These are phyloP conservation scores for Saguinus midas DNA, from an alignment of 2,113 vertebrate species.

Conservation along the genomic window DNA sequence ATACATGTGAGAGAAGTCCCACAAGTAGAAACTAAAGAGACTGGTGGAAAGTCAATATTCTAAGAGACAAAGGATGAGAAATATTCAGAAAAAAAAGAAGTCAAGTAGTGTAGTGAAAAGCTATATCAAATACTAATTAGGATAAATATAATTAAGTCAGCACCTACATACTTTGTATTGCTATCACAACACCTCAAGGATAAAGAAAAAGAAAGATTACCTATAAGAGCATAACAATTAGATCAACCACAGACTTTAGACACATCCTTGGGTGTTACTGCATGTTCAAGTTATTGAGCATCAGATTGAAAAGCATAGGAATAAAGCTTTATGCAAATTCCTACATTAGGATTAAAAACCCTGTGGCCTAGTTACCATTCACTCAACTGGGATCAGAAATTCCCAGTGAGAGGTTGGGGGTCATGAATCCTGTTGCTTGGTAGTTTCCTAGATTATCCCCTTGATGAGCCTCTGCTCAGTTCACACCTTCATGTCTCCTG, in stretches of 20 bases:
- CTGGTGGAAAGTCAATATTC: neutral
- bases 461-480: neutral
- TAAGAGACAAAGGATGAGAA: neutral
- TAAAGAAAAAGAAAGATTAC: neutral
- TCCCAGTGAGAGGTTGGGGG: neutral
- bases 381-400: neutral
- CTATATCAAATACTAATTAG: neutral
- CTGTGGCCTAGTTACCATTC: neutral
- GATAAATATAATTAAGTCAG: neutral
- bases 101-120: neutral
- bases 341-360: neutral
- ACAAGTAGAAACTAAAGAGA: neutral
- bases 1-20: neutral
- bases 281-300: fast-evolving
- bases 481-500: neutral
- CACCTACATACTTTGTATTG: neutral
- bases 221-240: neutral
- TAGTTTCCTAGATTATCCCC: neutral
- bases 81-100: neutral
- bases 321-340: neutral
- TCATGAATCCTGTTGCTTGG: neutral
- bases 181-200: neutral
- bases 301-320: neutral
- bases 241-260: neutral
- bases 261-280: neutral